A percentile compares a stretch with the other conserved stretches of the same genome.
Evolutionary conservation across 2,113 vertebrate species (phyloP).

Genomic region (Siniperca knerii): DNA sequence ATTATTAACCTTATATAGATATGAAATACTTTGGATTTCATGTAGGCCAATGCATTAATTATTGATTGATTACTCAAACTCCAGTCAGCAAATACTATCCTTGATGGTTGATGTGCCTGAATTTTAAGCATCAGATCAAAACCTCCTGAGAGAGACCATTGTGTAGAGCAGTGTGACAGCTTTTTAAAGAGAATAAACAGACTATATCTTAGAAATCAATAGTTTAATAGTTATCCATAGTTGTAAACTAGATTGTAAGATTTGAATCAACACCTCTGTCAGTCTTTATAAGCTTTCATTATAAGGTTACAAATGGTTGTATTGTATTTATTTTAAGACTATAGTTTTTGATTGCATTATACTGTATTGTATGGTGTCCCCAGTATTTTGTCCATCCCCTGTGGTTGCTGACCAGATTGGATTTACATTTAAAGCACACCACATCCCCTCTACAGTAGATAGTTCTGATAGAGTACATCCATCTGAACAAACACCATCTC

Average conservation of each 20-base stretch:
- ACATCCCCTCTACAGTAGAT: background rate
- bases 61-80: constrained; percentile 3
- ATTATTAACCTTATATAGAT: too few relatives aligned
- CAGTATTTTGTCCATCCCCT: constrained; percentile 16
- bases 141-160: background rate
- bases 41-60: background rate
- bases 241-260: background rate
- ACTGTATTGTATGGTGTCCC: background rate
- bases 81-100: constrained; percentile 9
- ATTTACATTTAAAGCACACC: constrained; percentile 45
- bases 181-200: background rate
- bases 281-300: background rate
- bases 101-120: background rate
- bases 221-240: too few relatives aligned
- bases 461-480: constrained; percentile 51
- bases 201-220: background rate
- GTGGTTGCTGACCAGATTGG: constrained; percentile 17
- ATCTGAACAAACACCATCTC: constrained; percentile 50
- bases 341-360: background rate
- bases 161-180: background rate
- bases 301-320: background rate
- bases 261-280: constrained; percentile 2
- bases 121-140: constrained; percentile 4
- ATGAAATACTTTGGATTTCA: background rate
- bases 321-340: constrained; percentile 13